These are phyloP conservation scores for Euclidia mi DNA, from an alignment of 2,888 invertebrate genomes.

Conservation along the genomic window DNA sequence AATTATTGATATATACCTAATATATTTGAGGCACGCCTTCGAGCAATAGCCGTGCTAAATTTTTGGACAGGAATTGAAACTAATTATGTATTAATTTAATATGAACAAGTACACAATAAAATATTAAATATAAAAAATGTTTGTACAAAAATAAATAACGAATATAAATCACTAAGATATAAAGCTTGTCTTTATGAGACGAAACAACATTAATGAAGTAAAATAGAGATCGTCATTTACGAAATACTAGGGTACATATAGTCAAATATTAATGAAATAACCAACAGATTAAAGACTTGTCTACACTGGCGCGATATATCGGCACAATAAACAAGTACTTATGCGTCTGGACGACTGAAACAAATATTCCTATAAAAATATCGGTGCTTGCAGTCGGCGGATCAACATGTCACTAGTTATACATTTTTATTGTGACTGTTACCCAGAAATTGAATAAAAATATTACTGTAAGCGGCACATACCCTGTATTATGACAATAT, in stretches of 20 bases:
- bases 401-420: no score
- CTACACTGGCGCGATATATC: no score
- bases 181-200: conserved; percentile 52
- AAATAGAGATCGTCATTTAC: conserved; percentile 26
- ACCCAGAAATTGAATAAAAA: no score
- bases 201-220: conserved; percentile 40
- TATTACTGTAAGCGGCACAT: no score
- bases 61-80: conserved; percentile 79
- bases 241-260: conserved; percentile 34
- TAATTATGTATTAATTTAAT: conserved; percentile 56
- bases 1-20: conserved; percentile 48
- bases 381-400: no score
- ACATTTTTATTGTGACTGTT: no score
- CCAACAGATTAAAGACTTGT: neutral
- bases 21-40: conserved; percentile 50
- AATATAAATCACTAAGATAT: conserved; percentile 59
- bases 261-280: conserved; percentile 50
- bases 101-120: conserved; percentile 55
- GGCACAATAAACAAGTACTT: no score
- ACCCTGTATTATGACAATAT: no score
- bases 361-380: no score
- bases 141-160: conserved; percentile 72
- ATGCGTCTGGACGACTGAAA: no score
- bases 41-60: conserved; percentile 63
- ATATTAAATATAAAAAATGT: conserved; percentile 57